Percentiles rank a stretch among this genome's conserved stretches.
Evolutionary conservation across 2,113 vertebrate genomes (phyloP).

Genomic region (Carettochelys insculpta): DNA sequence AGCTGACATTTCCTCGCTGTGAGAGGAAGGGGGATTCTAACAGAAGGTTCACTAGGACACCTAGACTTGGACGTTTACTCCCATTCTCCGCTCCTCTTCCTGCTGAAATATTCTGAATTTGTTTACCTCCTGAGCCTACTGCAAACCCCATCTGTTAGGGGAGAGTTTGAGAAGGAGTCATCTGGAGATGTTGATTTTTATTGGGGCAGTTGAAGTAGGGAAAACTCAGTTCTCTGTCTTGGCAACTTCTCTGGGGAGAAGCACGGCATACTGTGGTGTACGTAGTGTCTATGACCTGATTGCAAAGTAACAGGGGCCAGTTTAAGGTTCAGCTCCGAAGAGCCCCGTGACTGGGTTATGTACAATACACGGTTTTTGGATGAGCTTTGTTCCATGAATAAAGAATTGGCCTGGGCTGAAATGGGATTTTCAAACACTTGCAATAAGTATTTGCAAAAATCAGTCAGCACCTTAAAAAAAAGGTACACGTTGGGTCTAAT

Average conservation of each 20-base stretch:
- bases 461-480: background rate
- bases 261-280: background rate
- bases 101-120: background rate
- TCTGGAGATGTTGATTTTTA: background rate
- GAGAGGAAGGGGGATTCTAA: background rate
- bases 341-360: background rate
- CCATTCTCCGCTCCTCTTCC: background rate
- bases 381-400: background rate
- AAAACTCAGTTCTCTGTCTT: background rate
- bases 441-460: background rate
- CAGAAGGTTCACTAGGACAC: background rate
- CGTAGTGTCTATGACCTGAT: background rate
- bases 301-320: background rate
- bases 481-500: background rate
- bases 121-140: background rate
- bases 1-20: background rate
- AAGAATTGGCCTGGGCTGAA: background rate
- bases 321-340: background rate
- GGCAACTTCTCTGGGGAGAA: background rate
- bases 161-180: background rate
- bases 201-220: background rate
- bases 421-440: background rate
- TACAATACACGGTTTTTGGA: background rate
- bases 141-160: background rate
- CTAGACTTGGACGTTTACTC: background rate